Conservation (phyloP, 2,888 invertebrate species). For the Heliconius erato region DNA sequence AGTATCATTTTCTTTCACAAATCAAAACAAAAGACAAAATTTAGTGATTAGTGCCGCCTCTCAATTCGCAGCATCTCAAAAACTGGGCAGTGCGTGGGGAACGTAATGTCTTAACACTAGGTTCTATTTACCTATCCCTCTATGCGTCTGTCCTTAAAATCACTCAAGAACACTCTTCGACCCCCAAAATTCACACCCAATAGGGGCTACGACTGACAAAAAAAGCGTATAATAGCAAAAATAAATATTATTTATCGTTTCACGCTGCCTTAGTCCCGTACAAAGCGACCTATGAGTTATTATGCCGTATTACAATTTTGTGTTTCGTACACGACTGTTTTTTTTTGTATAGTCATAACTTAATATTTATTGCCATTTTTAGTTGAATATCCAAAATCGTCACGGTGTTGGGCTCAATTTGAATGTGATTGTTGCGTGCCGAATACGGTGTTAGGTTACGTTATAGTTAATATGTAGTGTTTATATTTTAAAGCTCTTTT, state of each 20-base stretch:
- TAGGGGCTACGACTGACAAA: constrained; percentile 77
- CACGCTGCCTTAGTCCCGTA: constrained; percentile 84
- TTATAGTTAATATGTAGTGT: neutral
- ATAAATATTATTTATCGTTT: constrained; percentile 86
- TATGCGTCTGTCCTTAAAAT: neutral
- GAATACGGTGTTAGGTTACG: constrained; percentile 5
- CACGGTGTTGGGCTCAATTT: constrained; percentile 74
- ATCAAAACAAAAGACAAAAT: too few species aligned
- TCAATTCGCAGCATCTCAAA: too few species aligned
- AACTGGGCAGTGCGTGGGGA: too few species aligned
- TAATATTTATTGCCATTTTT: constrained; percentile 83
- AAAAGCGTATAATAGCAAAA: constrained; percentile 85
- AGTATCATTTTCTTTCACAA: too few species aligned
- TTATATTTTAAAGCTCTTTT: neutral
- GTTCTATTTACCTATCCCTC: too few species aligned
- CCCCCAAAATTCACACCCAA: constrained; percentile 78
- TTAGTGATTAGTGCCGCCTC: too few species aligned
- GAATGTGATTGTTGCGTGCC: constrained; percentile 51
- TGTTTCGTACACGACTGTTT: constrained; percentile 76
- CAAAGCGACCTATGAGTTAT: constrained; percentile 85
- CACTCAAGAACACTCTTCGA: constrained; percentile 52
- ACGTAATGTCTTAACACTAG: too few species aligned
- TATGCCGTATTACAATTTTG: constrained; percentile 79
- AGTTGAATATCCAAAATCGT: constrained; percentile 82
- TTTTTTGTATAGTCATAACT: constrained; percentile 82